Conservation (phyloP, 1,140 invertebrate genomes). For the Diploscapter pachys region DNA sequence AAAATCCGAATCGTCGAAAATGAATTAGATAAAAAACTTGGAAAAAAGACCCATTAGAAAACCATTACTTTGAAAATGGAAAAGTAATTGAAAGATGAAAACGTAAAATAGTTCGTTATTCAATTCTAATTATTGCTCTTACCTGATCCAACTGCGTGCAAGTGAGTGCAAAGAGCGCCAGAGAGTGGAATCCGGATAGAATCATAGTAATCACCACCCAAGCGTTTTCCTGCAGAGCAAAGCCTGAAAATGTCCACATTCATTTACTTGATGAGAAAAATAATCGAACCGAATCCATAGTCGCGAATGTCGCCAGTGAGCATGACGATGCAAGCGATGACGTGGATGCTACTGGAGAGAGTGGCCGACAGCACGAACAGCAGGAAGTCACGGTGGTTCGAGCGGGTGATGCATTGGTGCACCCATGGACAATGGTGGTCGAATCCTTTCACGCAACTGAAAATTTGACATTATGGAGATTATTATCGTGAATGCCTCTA, state of each 20-base stretch:
- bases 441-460: conserved; percentile 79
- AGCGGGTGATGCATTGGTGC: conserved; percentile 79
- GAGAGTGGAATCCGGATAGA: conserved; percentile 21
- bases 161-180: conserved; percentile 16
- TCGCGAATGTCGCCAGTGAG: conserved; percentile 12
- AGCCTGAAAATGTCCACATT: conserved; percentile 15
- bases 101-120: too few species aligned
- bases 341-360: conserved; percentile 8
- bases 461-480: not conserved
- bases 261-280: conserved; percentile 2
- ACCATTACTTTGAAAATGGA: too few species aligned
- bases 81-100: too few species aligned
- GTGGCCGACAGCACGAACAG: conserved; percentile 34
- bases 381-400: conserved; percentile 45
- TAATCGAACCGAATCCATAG: conserved; percentile 16
- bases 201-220: conserved; percentile 20
- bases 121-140: not conserved
- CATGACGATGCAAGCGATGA: conserved; percentile 9
- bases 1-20: too few species aligned
- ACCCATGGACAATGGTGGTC: conserved; percentile 93
- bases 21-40: too few species aligned
- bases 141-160: conserved; percentile 24
- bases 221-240: conserved; percentile 19
- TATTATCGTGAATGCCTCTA: too few species aligned
- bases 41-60: too few species aligned